These are phyloP conservation scores for Brevimyrus niger DNA, from an alignment of 2,113 vertebrate species.

Conservation along the genomic window DNA sequence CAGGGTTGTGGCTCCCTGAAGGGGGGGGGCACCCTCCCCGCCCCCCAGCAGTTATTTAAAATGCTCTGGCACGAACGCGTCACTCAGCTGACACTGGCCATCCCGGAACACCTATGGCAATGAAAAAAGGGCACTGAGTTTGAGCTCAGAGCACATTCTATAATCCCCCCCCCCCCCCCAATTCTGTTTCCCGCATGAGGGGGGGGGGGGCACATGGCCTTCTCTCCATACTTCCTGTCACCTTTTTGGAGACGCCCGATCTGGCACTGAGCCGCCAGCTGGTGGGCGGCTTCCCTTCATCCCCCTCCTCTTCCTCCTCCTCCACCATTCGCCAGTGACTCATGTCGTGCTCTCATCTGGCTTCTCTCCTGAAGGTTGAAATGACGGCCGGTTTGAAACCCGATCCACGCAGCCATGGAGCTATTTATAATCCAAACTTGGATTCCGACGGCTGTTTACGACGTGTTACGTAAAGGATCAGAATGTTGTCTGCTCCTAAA, in stretches of 20 bases:
- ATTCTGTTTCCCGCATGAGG: background rate
- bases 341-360: background rate
- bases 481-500: background rate
- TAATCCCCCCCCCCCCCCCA: background rate
- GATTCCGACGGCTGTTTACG: slow-evolving; percentile 4
- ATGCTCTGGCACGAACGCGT: background rate
- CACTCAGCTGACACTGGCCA: background rate
- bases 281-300: background rate
- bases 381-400: background rate
- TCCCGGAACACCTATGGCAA: background rate
- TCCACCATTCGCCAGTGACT: background rate
- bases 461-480: background rate
- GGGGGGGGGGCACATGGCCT: background rate
- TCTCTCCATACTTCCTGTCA: background rate
- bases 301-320: background rate
- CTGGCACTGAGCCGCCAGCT: background rate
- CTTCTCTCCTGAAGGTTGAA: background rate
- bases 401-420: background rate
- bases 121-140: background rate
- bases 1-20: background rate
- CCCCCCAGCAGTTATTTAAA: background rate
- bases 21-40: background rate
- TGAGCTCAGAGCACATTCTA: background rate
- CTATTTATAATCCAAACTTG: slow-evolving; percentile 12
- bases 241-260: background rate